Evolutionary conservation across 2,797 vertebrate genomes (phyloP), one percentile per base, ranked within the genome.

Genomic region (Protosalanx chinensis): DNA sequence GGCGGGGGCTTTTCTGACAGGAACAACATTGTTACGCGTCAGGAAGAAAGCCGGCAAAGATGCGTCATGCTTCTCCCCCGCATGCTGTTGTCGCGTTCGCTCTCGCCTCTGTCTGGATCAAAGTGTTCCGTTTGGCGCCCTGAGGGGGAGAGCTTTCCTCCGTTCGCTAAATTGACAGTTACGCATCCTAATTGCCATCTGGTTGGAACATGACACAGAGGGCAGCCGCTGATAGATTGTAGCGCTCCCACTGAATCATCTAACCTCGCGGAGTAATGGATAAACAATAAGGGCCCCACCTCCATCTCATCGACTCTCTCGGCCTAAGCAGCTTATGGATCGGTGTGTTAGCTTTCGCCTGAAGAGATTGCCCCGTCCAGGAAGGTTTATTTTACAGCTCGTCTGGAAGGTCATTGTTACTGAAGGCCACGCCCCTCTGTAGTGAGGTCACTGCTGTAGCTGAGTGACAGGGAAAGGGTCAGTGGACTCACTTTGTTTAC

Each of bases 321-420:
- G 56, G 51, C 18, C 30, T 70, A 77, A 73, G 67, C 70, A 68
- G 81, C 79, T 86, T 85, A 84, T 66, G 35, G 27, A 5, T 60
- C 41, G 61, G 60, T 62, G 63, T 56, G 53, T 74, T 81, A 71
- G 67, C 76, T 71, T 72, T 83, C 70, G 1, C 64, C 33, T 82
- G 69, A 73, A 77, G 15, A 63, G 71, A 82, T 84, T 74, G 80
- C 61, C 72, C 69, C 73, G 69, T 62, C 67, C 32, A 73, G 13
- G 23, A 79, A 29, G 5, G 77, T 82, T 70, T 27, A 27, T 49
- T 72, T n/a, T 79, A 53, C 78, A 76, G 74, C 68, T 81, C 73
- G 20, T 37, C 64, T 10, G 7, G 7, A 41, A 12, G 70, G 29
- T 69, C 7, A 33, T 20, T 37, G 46, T 74, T 60, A 63, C 70